Conservation (phyloP, 2,888 invertebrate species). For the Fissipunctia ypsillon region DNA sequence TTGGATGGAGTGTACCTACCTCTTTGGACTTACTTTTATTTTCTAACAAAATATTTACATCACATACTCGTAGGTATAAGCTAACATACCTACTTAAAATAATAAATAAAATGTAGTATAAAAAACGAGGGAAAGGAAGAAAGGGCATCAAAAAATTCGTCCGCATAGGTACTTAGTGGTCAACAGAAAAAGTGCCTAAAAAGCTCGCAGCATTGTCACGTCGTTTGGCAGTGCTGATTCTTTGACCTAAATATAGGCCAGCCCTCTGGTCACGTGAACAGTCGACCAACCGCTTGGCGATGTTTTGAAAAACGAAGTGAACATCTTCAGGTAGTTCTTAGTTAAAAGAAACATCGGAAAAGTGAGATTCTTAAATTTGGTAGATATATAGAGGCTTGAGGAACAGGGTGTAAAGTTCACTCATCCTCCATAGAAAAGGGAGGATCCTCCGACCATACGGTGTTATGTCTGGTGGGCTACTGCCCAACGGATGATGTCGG, state of each 20-base stretch:
- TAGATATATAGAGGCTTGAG: too few species aligned
- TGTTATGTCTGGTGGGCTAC: too few species aligned
- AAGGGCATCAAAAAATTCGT: neutral
- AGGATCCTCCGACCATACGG: too few species aligned
- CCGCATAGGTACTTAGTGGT: neutral
- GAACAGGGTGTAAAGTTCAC: too few species aligned
- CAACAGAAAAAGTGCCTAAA: neutral
- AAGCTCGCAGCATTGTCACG: neutral
- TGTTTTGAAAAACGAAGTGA: neutral
- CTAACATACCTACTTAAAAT: neutral
- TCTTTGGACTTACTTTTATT: neutral
- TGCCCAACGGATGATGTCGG: too few species aligned
- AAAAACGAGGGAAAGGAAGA: neutral
- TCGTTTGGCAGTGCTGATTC: neutral
- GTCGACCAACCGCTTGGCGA: neutral
- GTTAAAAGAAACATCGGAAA: neutral
- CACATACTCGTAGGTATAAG: neutral
- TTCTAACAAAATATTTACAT: neutral
- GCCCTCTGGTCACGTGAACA: neutral
- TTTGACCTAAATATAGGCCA: neutral
- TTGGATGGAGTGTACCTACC: constrained; percentile 32
- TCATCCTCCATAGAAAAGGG: too few species aligned
- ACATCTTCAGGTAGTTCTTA: neutral
- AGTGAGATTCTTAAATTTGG: neutral
- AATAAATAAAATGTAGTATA: neutral